Conservation (phyloP, 1,140 invertebrate genomes). For the Drosophila ohnishii region DNA sequence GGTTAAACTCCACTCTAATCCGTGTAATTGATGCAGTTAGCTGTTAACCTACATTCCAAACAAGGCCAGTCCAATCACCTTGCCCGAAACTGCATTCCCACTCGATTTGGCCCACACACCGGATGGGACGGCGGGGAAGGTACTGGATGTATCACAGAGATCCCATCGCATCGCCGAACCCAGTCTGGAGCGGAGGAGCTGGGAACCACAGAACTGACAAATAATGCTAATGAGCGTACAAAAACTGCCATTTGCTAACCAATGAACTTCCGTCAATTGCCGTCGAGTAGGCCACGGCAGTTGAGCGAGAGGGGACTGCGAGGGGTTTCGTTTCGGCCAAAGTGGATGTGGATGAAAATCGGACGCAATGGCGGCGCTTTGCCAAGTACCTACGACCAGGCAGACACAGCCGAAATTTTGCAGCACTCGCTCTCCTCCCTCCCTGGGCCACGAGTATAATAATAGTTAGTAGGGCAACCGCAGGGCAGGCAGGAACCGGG, state of each 20-base stretch:
- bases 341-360: conserved; percentile 23
- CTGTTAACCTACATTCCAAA: conserved; percentile 38
- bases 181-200: conserved; percentile 38
- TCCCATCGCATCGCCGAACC: conserved; percentile 62
- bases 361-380: conserved; percentile 69
- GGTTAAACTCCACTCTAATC: neutral
- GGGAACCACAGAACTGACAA: conserved; percentile 74
- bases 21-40: conserved; percentile 31
- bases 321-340: neutral
- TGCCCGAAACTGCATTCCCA: conserved; percentile 15
- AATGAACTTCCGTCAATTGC: conserved; percentile 81
- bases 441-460: conserved; percentile 48
- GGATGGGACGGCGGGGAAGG: conserved; percentile 6
- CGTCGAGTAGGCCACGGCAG: conserved; percentile 38
- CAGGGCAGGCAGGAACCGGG: conserved; percentile 50
- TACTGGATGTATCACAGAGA: conserved; percentile 31
- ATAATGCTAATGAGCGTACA: conserved; percentile 82
- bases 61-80: conserved; percentile 37
- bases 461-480: conserved; percentile 79
- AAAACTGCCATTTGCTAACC: conserved; percentile 81
- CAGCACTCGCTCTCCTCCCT: conserved; percentile 34
- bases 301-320: neutral
- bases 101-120: conserved; percentile 1
- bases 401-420: conserved; percentile 49
- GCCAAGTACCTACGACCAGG: conserved; percentile 57